phyloP scores from a whole-genome alignment of 2,797 vertebrate genomes.

The Artibeus jamaicensis region DNA sequence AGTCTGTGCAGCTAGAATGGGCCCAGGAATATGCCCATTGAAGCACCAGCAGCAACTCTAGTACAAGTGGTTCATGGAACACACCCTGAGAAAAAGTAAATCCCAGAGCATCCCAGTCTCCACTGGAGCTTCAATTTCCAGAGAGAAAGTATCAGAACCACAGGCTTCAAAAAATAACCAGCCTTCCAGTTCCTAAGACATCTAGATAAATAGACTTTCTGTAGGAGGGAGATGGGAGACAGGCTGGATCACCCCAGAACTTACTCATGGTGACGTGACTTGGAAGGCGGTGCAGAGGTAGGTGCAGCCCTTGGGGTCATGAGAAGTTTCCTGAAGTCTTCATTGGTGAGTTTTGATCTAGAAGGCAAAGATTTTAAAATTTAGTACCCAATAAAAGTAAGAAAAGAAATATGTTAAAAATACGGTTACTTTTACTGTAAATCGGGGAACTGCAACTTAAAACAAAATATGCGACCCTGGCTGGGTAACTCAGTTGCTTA shows the following conservation, averaged over 20 bases:
- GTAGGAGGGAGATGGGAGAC: background rate
- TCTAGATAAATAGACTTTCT: conserved; percentile 5
- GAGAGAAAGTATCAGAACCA: background rate
- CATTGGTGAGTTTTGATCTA: conserved; percentile 97
- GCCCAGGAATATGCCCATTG: background rate
- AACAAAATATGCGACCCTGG: background rate
- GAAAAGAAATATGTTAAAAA: conserved; percentile 21
- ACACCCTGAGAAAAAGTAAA: background rate
- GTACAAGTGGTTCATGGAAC: fast-evolving
- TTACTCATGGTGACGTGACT: conserved; percentile 98
- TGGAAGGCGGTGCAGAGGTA: conserved; percentile 90
- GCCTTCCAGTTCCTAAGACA: background rate
- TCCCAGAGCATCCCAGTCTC: background rate
- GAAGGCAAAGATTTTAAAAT: background rate
- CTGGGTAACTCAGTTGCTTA: background rate
- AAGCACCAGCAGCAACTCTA: background rate
- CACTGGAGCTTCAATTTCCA: background rate
- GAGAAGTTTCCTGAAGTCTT: conserved; percentile 97
- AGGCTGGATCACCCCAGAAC: conserved; percentile 57
- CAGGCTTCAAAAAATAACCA: background rate
- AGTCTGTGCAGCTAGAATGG: background rate
- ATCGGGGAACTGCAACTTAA: conserved; percentile 26
- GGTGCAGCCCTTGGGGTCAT: conserved; percentile 94
- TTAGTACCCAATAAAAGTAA: background rate
- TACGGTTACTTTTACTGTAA: background rate